Evolutionary conservation across 2,797 vertebrate species (phyloP), one percentile per base, ranked within the genome.

Genomic region (Phalloptychus januarius): DNA sequence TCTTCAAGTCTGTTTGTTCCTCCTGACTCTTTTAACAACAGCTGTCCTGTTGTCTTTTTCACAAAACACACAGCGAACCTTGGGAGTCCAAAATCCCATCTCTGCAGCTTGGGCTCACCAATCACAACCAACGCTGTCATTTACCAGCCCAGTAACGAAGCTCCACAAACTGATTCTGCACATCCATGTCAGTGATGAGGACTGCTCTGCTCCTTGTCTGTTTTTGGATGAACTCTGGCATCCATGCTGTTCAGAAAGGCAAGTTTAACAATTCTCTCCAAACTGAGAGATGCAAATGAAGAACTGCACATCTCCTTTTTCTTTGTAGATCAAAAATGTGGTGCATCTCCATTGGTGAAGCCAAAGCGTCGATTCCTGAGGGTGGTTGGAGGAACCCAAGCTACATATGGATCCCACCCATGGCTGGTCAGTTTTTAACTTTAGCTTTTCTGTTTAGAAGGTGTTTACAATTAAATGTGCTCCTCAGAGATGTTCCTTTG

Each of bases 301-400:
- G 36, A 4, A 45, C 31, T 20, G 16, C 10, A 15, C 7, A 28
- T 45, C 63, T 75, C 8, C 15, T 40, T 65, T 25, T 2, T 72
- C 25, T 50, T 80, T 25, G 72, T 44, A 95, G 95, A 87, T 82
- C 45, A 81, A 1, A 95, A 95, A 81, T 96, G 95, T 74, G 95
- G 95, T 5, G 52, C 70, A 76, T 72, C 84, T 69, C 72, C 28
- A 40, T 36, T 46, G 40, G 42, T 83, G 84, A 87, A 82, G 38
- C 45, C 83, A 0, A 23, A 80, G 31, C 72, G 67, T 31, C 73
- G 28, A 11, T 89, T 86, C 46, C 83, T 92, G 78, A 93, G 95
- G 85, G 91, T 96, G 31, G 92, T 96, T 0, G 95, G 96, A 50
- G 95, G 95, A 2, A 74, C 78, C 0, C 85, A 92, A 73, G 92